Evolutionary conservation across 2,797 vertebrate genomes (phyloP), one percentile per base, ranked within the genome.

Genomic region (Podargus strigoides): DNA sequence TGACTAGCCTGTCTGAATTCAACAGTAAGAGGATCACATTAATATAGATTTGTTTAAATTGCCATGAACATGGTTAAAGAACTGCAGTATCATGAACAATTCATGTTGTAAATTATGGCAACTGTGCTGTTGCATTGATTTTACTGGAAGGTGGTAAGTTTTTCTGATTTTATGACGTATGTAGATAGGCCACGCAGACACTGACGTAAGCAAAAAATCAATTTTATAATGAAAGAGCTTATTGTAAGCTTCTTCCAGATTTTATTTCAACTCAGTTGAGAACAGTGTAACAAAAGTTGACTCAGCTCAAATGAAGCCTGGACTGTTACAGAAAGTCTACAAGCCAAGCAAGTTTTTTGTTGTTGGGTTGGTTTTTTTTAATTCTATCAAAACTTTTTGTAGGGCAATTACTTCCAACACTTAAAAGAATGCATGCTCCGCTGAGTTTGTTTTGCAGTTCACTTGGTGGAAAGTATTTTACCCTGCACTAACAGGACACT

Each of bases 331-430:
- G 36, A 44, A 89, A 85, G 87, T 53, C 67, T 47, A 76, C 41
- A 89, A 77, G 75, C 64, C 78, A 67, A 76, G 52, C 16, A 66
- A 41, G 44, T 67, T 81, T 81, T 39, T 13, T 59, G n/a, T n/a
- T n/a, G n/a, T n/a, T n/a, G n/a, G n/a, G n/a, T 59, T 27, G 12
- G 30, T 19, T 36, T 34, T 42, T 23, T 46, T 90, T 82, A 39
- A 87, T 67, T 87, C 60, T 52, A 77, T 58, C 58, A 87, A 72
- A 83, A 72, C 49, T 58, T 91, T 74, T 73, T 68, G 68, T 37
- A 85, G 60, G 46, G 64, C 56, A 93, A 85, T 83, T 93, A 83
- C 70, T 87, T 67, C 76, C 76, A 77, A 52, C 85, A 63, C 64
- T 82, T 60, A 32, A 23, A 89, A 89, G 62, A 87, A 80, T 7